Base-by-base conservation (phyloP, 2,113 vertebrate genomes). In the Noturus placidus region DNA sequence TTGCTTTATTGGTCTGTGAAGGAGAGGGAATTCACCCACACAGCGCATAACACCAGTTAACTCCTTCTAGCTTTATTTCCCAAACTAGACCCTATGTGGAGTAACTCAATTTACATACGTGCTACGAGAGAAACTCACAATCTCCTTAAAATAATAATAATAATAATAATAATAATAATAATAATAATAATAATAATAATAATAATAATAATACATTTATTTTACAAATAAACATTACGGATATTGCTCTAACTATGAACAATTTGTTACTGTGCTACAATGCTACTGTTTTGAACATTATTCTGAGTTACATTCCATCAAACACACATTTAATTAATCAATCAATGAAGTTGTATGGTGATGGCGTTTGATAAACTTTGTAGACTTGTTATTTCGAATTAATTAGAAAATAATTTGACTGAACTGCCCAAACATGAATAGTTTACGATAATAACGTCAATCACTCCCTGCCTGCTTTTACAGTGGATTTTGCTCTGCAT, bases 401-500 rank as follows among this genome's bases (percentile, higher is more conserved):
- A 61, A 27, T 42, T 61, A 38, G 38, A 76, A 30, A 76, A 46
- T 19, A n/a, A 38, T 42, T n/a, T 50, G 13, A 38, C 25, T 74
- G 30, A 27, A 38, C 5, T 38, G 19, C 30, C 27, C 35, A 61
- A 38, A 61, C 59, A 27, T 61, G 33, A 63, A 61, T 14, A 22
- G 57, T 25, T 42, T 54, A 38, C 10, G 5, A 4, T 61, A 10
- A 11, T 35, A 13, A 15, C 14, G 15, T 27, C 19, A 7, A 19
- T 46, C 35, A 61, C 46, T 22, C 30, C 50, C 19, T 82, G 42
- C 15, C 33, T 89, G 88, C 91, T 91, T 83, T 93, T 95, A 82
- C 92, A 99, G 97, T 97, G 93, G 95, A 95, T 88, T 97, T 96
- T 93, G 96, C 96, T 89, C 94, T 97, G 76, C 93, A 91, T 89